These are phyloP conservation scores for Mesocentrotus franciscanus DNA, from an alignment of 53 echinoderm and acorn worm species.

Conservation along the genomic window DNA sequence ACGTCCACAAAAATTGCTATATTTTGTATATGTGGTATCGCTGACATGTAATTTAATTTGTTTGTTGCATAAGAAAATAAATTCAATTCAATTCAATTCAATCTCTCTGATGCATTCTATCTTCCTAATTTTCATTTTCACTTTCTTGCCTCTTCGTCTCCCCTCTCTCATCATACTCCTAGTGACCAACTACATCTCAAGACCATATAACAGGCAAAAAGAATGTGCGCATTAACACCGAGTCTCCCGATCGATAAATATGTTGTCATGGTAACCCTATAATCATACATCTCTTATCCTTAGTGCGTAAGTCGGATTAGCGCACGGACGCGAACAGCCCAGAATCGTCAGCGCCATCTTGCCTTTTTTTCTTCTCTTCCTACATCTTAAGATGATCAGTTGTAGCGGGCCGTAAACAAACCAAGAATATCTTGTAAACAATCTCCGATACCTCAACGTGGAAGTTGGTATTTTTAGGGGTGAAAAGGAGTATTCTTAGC, in stretches of 20 bases:
- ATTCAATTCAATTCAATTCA: no score
- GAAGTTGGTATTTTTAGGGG: background rate
- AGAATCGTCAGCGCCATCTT: background rate
- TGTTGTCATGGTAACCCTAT: background rate
- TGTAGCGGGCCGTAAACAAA: background rate
- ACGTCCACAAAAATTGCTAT: no score
- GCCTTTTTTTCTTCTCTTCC: background rate
- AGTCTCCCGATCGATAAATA: background rate
- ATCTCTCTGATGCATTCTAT: background rate
- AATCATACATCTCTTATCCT: conserved; percentile 20
- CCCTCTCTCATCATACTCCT: background rate
- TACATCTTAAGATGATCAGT: background rate
- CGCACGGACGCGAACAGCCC: background rate
- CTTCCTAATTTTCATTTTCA: background rate
- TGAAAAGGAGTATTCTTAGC: background rate
- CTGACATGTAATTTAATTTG: no score
- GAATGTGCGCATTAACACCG: background rate
- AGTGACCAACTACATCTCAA: background rate
- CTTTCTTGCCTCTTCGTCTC: background rate
- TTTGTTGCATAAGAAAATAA: no score
- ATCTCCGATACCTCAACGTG: background rate
- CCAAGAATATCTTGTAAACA: background rate
- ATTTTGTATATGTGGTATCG: no score
- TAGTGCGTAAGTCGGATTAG: conserved; percentile 5
- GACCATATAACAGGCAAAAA: background rate